Evolutionary conservation across 2,888 invertebrate species (phyloP).

Genomic region (Ectemnius cavifrons): DNA sequence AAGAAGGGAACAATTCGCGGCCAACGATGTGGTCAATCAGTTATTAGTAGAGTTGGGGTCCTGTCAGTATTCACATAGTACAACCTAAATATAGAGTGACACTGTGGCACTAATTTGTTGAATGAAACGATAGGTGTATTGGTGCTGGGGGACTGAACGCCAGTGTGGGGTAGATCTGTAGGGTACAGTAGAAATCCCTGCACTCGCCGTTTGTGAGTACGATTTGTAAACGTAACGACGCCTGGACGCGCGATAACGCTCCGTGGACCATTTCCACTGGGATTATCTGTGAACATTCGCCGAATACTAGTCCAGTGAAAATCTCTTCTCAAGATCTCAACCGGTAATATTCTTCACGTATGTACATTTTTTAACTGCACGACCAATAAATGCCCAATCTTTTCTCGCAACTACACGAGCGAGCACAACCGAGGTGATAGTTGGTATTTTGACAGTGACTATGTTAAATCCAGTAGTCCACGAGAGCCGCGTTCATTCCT

Average conservation of each 20-base stretch:
- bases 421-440: slow-evolving; percentile 10
- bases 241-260: slow-evolving; percentile 23
- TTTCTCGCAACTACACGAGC: slow-evolving; percentile 12
- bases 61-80: slow-evolving; percentile 53
- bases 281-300: slow-evolving; percentile 11
- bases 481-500: background rate
- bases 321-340: slow-evolving; percentile 14
- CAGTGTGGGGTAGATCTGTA: slow-evolving; percentile 65
- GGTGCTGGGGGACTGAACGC: slow-evolving; percentile 69
- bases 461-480: background rate
- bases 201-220: slow-evolving; percentile 49
- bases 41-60: slow-evolving; percentile 48
- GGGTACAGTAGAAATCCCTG: slow-evolving; percentile 66
- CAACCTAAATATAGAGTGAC: slow-evolving; percentile 75
- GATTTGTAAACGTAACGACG: slow-evolving; percentile 48
- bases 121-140: slow-evolving; percentile 74
- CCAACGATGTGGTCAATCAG: slow-evolving; percentile 47
- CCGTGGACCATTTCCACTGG: slow-evolving; percentile 2
- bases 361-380: slow-evolving; percentile 33
- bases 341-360: slow-evolving; percentile 40
- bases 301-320: slow-evolving; percentile 36
- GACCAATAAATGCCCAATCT: slow-evolving; percentile 14
- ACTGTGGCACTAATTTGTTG: slow-evolving; percentile 76
- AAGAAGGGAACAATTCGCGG: slow-evolving; percentile 50
- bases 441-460: slow-evolving; percentile 30